phyloP scores from a whole-genome alignment of 2,888 invertebrate genomes.

The Alsophila aescularia region DNA sequence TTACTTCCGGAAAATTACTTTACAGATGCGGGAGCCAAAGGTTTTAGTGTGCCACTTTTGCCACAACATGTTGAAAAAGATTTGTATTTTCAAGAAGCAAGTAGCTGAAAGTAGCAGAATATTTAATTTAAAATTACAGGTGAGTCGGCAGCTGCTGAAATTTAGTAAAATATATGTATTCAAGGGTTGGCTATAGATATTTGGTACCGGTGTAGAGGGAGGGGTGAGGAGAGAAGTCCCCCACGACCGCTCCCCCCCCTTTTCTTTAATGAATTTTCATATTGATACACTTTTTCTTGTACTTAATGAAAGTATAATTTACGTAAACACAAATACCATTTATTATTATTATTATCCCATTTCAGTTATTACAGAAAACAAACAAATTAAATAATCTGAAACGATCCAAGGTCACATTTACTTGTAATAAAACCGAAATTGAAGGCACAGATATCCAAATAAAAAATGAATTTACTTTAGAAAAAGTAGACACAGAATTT shows the following conservation, averaged over 20 bases:
- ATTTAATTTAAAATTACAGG: constrained; percentile 48
- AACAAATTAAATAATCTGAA: constrained; percentile 13
- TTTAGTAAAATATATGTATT: too few relatives aligned
- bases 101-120: constrained; percentile 45
- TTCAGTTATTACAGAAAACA: constrained; percentile 13
- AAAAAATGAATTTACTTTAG: constrained; percentile 16
- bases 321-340: too few relatives aligned
- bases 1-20: too few relatives aligned
- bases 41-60: constrained; percentile 53
- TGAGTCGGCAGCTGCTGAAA: constrained; percentile 28
- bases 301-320: too few relatives aligned
- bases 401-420: constrained; percentile 10
- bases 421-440: constrained; percentile 6
- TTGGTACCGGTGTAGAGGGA: too few relatives aligned
- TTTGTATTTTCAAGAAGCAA: constrained; percentile 55
- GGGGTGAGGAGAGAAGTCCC: too few relatives aligned
- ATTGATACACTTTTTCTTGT: too few relatives aligned
- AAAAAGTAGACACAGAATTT: constrained; percentile 7
- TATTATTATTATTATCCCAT: background rate
- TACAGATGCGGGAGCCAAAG: constrained; percentile 47
- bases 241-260: too few relatives aligned
- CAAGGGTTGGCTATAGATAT: too few relatives aligned
- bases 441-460: background rate
- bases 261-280: too few relatives aligned
- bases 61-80: constrained; percentile 57